Evolutionary conservation across 2,888 invertebrate genomes (phyloP).

Genomic region (Napeogenes sylphis): DNA sequence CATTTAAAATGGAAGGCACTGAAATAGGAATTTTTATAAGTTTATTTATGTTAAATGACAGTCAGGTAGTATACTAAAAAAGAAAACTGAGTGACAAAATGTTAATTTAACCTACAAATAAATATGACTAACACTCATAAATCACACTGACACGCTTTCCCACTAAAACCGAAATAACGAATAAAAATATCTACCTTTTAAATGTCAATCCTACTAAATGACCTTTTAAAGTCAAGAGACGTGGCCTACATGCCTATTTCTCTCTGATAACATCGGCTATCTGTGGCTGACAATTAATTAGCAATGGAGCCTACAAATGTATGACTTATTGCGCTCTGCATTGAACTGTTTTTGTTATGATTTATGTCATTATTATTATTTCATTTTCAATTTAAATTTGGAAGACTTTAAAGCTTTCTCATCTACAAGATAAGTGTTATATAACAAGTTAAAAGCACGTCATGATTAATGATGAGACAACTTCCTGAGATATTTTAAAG

Average conservation of each 20-base stretch:
- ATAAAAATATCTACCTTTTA: too few relatives aligned
- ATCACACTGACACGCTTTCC: too few relatives aligned
- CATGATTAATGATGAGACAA: too few relatives aligned
- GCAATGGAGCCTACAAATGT: neutral
- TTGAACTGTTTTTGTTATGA: neutral
- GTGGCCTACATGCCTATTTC: neutral
- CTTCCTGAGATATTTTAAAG: too few relatives aligned
- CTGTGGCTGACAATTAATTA: slow-evolving; percentile 6
- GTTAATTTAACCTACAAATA: too few relatives aligned
- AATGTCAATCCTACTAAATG: neutral
- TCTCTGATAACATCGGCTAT: neutral
- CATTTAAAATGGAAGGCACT: slow-evolving; percentile 5
- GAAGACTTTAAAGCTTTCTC: too few relatives aligned
- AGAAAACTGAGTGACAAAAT: too few relatives aligned
- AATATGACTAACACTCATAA: too few relatives aligned
- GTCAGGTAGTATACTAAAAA: too few relatives aligned
- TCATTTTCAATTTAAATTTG: neutral
- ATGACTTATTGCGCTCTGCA: neutral
- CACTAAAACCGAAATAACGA: too few relatives aligned
- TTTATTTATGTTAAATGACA: neutral
- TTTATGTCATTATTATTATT: neutral
- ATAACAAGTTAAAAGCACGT: too few relatives aligned
- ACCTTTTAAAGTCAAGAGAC: slow-evolving; percentile 1
- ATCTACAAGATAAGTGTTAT: too few relatives aligned
- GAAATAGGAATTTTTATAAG: slow-evolving; percentile 1